Evolutionary conservation across 2,888 invertebrate species (phyloP), one percentile per base, ranked within the genome.

Genomic region (Hoplodrina ambigua): DNA sequence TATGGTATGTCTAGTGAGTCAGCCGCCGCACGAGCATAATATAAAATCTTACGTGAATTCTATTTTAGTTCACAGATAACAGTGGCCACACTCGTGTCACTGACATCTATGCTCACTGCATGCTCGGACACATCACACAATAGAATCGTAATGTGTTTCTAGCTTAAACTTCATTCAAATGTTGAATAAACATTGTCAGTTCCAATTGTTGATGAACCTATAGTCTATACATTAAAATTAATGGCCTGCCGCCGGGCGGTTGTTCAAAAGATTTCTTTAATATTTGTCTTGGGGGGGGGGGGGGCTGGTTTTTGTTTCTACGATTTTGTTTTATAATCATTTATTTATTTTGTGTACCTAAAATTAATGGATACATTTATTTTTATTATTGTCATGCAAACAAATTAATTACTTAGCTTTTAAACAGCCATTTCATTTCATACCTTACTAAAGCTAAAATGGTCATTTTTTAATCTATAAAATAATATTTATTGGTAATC

Each of bases 61-160:
- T 89, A 89, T 89, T 89, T 89, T 85, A 85, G 87, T 83, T 69
- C 62, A 25, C 73, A 86, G 86, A 86, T 88, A 88, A 83, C 84
- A 82, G 44, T 72, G 80, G 61, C 78, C 76, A 65, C 13, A 60
- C 73, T 13, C 72, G 81, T 86, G 88, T 88, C 89, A 88, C 81
- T 88, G 88, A 87, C 89, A 87, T 76, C 77, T 58, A 75, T 68
- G 58, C 55, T 53, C 57, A 53, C 49, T 65, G 72, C 72, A 75
- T 72, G 62, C 67, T 53, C 56, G 55, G 56, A 10, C 46, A 46
- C 46, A 46, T 17, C 46, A 75, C 77, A 74, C 66, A 82, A 82
- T 77, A 80, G 78, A 81, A 73, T 76, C 25, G 49, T 70, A 65
- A 72, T 81, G 55, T 73, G 57, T 57, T 66, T 58, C 64, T 56